Base-by-base conservation (phyloP, 2,113 vertebrate genomes). In the Elgaria multicarinata region DNA sequence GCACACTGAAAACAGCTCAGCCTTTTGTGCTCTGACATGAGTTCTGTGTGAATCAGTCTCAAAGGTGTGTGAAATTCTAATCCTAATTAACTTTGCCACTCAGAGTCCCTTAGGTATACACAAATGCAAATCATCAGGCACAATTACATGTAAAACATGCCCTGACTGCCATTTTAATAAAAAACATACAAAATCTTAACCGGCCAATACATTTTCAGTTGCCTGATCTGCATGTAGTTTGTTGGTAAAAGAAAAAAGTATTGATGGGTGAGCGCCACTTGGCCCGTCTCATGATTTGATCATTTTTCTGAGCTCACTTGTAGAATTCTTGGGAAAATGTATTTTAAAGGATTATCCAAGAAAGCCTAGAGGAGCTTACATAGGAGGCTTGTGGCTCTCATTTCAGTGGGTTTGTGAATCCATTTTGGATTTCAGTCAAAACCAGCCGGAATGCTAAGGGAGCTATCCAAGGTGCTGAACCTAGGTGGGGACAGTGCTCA, bases 11-110 rank as follows among this genome's bases (percentile, higher is more conserved):
- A 93, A 78, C 33, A 82, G 77, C 24, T 26, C 69, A 89, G 74
- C 67, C 92, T 39, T 67, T 67, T 85, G 69, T 83, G 79, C 90
- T 94, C 75, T 93, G 91, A 83, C 83, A 92, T 24, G 72, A 85
- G 39, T 13, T 86, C 81, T 91, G 93, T 91, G 90, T 77, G 84
- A 90, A 90, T 58, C 67, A 88, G 88, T 91, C 14, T 67, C 39
- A 24, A 75, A 88, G 92, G 87, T 71, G 79, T 74, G 87, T 85
- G 89, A 85, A 74, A 83, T 90, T 89, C 93, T 86, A 89, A 67
- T 91, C 83, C 66, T 31, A 86, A 22, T 92, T 81, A 69, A 86
- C 2, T 86, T 33, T 90, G 92, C 44, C 66, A 2, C 26, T 69
- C 39, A 24, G 53, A 36, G 28, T 81, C 28, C 69, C 88, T 92